These are phyloP conservation scores for Hymenopus coronatus DNA, from an alignment of 2,888 invertebrate species.

Conservation along the genomic window DNA sequence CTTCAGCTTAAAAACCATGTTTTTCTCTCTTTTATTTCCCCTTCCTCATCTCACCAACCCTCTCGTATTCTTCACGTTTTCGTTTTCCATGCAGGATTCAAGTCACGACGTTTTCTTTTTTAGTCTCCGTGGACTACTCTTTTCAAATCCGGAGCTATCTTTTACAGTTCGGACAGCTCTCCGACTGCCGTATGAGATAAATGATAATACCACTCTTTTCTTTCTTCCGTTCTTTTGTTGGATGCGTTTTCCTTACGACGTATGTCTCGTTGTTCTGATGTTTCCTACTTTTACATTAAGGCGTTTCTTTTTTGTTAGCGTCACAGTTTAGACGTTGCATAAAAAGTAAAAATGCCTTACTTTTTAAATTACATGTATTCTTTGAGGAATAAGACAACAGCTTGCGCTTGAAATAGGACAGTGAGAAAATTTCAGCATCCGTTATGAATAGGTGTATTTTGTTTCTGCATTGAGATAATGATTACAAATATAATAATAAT, in stretches of 20 bases:
- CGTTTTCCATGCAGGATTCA: not conserved
- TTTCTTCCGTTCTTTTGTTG: not conserved
- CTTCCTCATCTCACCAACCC: not conserved
- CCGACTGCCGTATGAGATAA: not conserved
- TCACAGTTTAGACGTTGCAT: too few species aligned
- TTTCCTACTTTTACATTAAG: not conserved
- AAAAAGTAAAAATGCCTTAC: too few species aligned
- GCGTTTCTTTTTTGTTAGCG: not conserved
- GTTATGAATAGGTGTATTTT: too few species aligned
- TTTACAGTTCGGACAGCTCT: not conserved
- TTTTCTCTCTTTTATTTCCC: not conserved
- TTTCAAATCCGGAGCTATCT: not conserved
- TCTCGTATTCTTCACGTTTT: not conserved
- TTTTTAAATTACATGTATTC: too few species aligned
- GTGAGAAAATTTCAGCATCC: too few species aligned
- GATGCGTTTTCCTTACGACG: not conserved
- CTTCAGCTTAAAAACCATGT: not conserved
- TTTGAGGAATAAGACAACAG: too few species aligned
- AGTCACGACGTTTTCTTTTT: not conserved
- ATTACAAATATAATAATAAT: too few species aligned
- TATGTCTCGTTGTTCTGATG: not conserved
- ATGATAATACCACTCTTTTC: not conserved
- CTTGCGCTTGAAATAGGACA: too few species aligned
- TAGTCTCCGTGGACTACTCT: not conserved
- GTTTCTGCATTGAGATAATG: too few species aligned